Evolutionary conservation across 1,140 invertebrate species (phyloP).

Genomic region (Platyscapa corneri): DNA sequence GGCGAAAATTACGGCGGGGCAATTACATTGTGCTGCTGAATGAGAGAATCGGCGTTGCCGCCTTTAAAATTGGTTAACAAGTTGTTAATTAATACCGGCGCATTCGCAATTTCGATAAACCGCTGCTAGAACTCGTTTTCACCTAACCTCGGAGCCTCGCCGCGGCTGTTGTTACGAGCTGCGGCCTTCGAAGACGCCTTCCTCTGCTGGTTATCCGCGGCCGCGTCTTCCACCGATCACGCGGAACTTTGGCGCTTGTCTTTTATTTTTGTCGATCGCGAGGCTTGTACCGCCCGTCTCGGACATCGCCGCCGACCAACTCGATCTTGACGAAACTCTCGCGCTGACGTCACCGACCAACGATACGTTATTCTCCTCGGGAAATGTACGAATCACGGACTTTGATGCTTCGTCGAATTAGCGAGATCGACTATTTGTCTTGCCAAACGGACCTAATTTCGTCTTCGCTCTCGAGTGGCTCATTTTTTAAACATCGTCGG

Average conservation of each 20-base stretch:
- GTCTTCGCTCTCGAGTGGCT: no score
- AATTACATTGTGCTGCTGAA: neutral
- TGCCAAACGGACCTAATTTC: no score
- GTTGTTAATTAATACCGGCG: neutral
- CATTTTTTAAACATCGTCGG: no score
- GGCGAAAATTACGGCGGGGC: neutral
- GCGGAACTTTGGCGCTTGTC: neutral
- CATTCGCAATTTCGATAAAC: conserved; percentile 9
- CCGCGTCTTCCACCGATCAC: neutral
- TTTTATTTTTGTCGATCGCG: neutral
- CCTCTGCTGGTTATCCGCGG: neutral
- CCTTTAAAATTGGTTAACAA: neutral
- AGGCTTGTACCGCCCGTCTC: neutral
- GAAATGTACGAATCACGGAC: neutral
- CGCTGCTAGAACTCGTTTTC: conserved; percentile 3
- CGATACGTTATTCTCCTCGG: neutral
- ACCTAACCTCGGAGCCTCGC: no score
- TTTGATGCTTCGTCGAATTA: neutral
- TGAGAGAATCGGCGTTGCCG: neutral
- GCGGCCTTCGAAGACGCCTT: no score
- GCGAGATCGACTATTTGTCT: neutral
- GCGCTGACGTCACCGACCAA: neutral
- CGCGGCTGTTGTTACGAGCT: neutral
- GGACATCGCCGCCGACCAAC: neutral
- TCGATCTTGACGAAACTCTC: conserved; percentile 15